Conservation (phyloP, 2,113 vertebrate genomes). For the Rhinogobius similis region DNA sequence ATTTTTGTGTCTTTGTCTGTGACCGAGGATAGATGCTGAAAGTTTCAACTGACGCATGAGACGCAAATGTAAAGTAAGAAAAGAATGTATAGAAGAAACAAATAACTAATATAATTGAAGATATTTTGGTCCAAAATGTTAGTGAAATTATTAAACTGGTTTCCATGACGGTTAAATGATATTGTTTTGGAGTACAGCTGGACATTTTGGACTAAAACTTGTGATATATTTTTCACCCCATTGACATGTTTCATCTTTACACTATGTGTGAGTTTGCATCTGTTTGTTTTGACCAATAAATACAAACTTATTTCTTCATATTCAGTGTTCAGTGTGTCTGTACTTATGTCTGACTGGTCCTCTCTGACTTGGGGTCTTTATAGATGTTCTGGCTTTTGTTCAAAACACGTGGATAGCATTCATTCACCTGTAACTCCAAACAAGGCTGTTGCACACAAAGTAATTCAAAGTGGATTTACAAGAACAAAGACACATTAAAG, state of each 20-base stretch:
- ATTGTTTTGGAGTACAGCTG: slow-evolving; percentile 16
- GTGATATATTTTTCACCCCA: slow-evolving; percentile 58
- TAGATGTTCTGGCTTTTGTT: background rate
- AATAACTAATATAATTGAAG: slow-evolving; percentile 50
- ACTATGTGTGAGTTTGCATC: slow-evolving; percentile 63
- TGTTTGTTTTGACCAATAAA: slow-evolving; percentile 75
- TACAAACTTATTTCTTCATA: slow-evolving; percentile 74
- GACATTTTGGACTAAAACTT: slow-evolving; percentile 51
- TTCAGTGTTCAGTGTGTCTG: background rate
- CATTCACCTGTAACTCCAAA: too few species aligned
- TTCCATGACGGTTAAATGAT: background rate
- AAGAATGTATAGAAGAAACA: slow-evolving; percentile 53
- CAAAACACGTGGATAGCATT: too few species aligned
- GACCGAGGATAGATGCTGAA: slow-evolving; percentile 67
- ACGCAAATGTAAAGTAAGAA: slow-evolving; percentile 60
- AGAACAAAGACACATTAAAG: too few species aligned
- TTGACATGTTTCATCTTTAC: slow-evolving; percentile 68
- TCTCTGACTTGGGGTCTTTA: background rate
- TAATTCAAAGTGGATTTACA: too few species aligned
- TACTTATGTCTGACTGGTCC: background rate
- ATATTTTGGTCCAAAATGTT: slow-evolving; percentile 50
- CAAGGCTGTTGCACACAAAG: too few species aligned
- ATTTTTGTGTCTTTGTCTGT: slow-evolving; percentile 33
- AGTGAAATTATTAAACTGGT: background rate
- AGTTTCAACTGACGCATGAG: slow-evolving; percentile 63